These are phyloP conservation scores for Sphaeramia orbicularis DNA, from an alignment of 2,797 vertebrate species.

Conservation along the genomic window DNA sequence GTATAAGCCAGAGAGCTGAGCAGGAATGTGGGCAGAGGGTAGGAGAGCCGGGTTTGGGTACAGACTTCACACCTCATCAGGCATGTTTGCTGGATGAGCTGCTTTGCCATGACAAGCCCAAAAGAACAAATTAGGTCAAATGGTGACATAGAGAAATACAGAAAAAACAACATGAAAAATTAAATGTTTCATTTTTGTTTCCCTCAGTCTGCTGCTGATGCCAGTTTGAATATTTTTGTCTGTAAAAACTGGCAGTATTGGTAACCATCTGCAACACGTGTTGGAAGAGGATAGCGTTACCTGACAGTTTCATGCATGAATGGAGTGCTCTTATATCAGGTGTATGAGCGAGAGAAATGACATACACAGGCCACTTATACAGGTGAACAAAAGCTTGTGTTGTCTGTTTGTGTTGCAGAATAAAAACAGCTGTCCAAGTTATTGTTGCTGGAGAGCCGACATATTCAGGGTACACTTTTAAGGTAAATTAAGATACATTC, in stretches of 20 bases:
- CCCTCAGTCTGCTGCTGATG: slow-evolving; percentile 44
- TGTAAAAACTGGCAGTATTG: slow-evolving; percentile 65
- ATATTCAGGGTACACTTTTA: slow-evolving; percentile 51
- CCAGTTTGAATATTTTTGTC: slow-evolving; percentile 67
- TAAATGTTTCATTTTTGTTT: slow-evolving; percentile 72
- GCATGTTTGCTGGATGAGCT: slow-evolving; percentile 79
- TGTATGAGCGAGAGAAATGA: slow-evolving; percentile 48
- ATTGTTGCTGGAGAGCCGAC: slow-evolving; percentile 36
- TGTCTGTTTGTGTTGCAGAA: slow-evolving; percentile 32
- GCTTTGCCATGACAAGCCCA: slow-evolving; percentile 79
- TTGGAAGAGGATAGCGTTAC: slow-evolving; percentile 56
- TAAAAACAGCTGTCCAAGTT: slow-evolving; percentile 41
- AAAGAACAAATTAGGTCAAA: slow-evolving; percentile 85
- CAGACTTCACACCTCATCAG: slow-evolving; percentile 82
- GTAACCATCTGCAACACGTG: slow-evolving; percentile 67
- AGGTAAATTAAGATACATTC: slow-evolving; percentile 36
- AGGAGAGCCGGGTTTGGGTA: slow-evolving; percentile 69
- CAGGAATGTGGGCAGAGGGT: slow-evolving; percentile 67
- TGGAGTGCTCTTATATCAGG: slow-evolving; percentile 40
- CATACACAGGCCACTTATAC: slow-evolving; percentile 44
- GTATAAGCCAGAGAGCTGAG: slow-evolving; percentile 52
- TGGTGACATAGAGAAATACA: slow-evolving; percentile 71
- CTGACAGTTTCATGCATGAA: slow-evolving; percentile 69
- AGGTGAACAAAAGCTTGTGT: slow-evolving; percentile 59
- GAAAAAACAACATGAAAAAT: slow-evolving; percentile 69